phyloP scores from a whole-genome alignment of 2,888 invertebrate species.

The Allacma fusca region DNA sequence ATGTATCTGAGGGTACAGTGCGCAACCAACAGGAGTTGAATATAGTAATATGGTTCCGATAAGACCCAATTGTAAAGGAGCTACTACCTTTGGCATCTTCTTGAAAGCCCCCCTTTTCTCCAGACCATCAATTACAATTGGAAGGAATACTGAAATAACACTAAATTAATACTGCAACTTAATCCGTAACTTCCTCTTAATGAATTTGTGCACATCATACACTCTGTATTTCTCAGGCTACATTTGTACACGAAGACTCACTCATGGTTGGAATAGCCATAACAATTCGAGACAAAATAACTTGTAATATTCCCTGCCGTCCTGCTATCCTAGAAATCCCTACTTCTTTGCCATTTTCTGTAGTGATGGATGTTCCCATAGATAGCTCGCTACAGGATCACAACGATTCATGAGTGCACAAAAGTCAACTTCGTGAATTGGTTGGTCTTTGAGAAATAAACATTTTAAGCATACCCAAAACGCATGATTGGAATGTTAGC shows the following conservation, averaged over 20 bases:
- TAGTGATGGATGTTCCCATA: neutral
- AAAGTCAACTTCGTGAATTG: neutral
- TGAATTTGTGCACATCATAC: too few relatives aligned
- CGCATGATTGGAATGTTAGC: neutral
- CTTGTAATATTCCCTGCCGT: neutral
- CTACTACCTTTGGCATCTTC: neutral
- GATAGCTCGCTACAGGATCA: neutral
- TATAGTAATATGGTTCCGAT: neutral
- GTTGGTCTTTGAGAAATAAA: neutral
- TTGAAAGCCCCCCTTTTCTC: neutral
- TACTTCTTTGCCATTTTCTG: neutral
- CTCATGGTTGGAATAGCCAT: constrained; percentile 5
- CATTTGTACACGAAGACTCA: too few relatives aligned
- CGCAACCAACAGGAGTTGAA: neutral
- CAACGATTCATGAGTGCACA: neutral
- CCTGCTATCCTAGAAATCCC: neutral
- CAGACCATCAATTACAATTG: neutral
- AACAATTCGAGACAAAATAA: neutral
- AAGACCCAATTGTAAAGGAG: neutral
- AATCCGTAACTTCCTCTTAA: too few relatives aligned
- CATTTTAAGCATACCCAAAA: neutral
- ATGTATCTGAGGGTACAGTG: neutral
- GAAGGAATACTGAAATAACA: neutral
- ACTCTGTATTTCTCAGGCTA: too few relatives aligned
- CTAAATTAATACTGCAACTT: too few relatives aligned